A percentile compares a stretch with the other conserved stretches of the same genome.
These are phyloP conservation scores for Argyresthia albistria DNA, from an alignment of 2,888 invertebrate species.

Conservation along the genomic window DNA sequence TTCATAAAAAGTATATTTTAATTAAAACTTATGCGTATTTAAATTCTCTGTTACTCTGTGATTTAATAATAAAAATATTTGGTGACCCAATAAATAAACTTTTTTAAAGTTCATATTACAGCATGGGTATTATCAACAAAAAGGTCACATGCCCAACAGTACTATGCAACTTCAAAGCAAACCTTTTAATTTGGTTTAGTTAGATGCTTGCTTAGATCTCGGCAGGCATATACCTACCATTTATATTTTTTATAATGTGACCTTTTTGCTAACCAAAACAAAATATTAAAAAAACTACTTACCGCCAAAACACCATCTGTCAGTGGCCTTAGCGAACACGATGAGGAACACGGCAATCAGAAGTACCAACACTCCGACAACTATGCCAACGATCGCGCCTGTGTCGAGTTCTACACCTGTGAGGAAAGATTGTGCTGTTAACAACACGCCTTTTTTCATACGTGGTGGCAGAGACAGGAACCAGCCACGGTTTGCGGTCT, in stretches of 20 bases:
- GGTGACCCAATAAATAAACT: neutral
- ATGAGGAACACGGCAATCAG: slow-evolving; percentile 75
- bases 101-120: neutral
- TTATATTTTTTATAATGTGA: neutral
- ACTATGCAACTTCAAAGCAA: no score
- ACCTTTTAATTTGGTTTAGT: no score
- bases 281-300: slow-evolving; percentile 46
- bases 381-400: slow-evolving; percentile 84
- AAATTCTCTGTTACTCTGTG: neutral
- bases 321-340: slow-evolving; percentile 84
- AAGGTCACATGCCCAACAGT: no score
- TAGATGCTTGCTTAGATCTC: no score
- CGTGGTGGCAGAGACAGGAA: no score
- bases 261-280: neutral
- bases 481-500: no score
- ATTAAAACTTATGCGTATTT: no score
- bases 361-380: slow-evolving; percentile 78
- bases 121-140: no score
- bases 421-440: slow-evolving; percentile 8
- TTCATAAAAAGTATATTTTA: neutral
- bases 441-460: no score
- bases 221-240: neutral
- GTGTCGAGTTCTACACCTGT: slow-evolving; percentile 80
- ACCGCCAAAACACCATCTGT: slow-evolving; percentile 92
- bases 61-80: neutral